A percentile compares a stretch with the other conserved stretches of the same genome.
Conservation (phyloP, 2,113 vertebrate species). For the Corythornis cristatus region DNA sequence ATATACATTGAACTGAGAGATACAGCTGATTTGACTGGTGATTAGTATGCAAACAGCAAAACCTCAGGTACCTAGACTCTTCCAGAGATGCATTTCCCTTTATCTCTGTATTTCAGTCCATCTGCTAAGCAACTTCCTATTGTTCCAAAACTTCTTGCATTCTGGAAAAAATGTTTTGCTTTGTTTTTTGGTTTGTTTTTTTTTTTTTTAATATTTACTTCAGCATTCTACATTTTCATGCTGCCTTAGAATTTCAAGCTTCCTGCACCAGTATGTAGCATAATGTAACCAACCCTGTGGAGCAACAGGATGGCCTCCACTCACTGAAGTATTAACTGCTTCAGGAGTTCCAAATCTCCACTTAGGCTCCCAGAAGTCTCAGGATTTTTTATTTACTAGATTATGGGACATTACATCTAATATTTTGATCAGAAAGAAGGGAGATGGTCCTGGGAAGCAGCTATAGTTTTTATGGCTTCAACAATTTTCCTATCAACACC, state of each 20-base stretch:
- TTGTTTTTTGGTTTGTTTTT: background rate
- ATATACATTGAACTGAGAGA: background rate
- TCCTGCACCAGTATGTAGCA: background rate
- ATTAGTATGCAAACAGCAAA: background rate
- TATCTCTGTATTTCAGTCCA: background rate
- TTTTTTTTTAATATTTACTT: background rate
- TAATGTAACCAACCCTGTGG: background rate
- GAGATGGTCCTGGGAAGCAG: background rate
- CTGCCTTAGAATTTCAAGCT: background rate
- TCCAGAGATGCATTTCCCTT: background rate
- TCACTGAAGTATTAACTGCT: background rate
- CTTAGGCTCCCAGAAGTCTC: background rate
- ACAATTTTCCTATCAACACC: background rate
- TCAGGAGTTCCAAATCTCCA: background rate
- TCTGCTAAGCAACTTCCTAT: background rate
- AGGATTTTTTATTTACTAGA: background rate
- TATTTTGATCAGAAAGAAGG: background rate
- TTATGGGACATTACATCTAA: accelerated
- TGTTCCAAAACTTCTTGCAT: background rate
- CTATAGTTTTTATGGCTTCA: background rate
- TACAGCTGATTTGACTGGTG: background rate
- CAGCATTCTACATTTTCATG: background rate
- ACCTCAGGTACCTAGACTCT: background rate
- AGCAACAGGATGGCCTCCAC: background rate
- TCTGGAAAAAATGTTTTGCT: background rate